Evolutionary conservation across 2,888 invertebrate species (phyloP).

Genomic region (Ptychoptera contaminata): DNA sequence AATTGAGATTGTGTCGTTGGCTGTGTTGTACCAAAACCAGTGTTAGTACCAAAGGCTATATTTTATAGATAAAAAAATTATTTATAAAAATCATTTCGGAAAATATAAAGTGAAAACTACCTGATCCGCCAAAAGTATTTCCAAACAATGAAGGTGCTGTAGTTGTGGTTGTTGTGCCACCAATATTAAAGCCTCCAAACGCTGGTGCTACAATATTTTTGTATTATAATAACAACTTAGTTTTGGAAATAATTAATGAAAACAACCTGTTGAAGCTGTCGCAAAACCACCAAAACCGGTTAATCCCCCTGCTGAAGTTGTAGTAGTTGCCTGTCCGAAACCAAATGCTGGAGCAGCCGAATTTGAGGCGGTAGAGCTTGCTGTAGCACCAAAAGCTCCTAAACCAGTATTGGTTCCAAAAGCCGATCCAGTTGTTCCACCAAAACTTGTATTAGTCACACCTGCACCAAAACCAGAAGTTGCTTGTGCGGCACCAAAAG

Average conservation of each 20-base stretch:
- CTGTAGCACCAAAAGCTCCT: slow-evolving; percentile 2
- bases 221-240: slow-evolving; percentile 34
- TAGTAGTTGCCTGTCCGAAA: slow-evolving; percentile 21
- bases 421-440: slow-evolving; percentile 13
- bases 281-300: slow-evolving; percentile 20
- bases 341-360: slow-evolving; percentile 31
- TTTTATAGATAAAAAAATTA: too few relatives aligned
- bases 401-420: slow-evolving; percentile 23
- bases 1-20: slow-evolving; percentile 7
- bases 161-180: slow-evolving; percentile 13
- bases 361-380: neutral
- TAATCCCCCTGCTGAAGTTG: slow-evolving; percentile 21
- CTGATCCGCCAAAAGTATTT: slow-evolving; percentile 24
- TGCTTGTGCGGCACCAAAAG: slow-evolving; percentile 11
- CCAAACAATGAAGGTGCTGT: slow-evolving; percentile 19
- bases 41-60: slow-evolving; percentile 3
- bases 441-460: slow-evolving; percentile 11
- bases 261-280: slow-evolving; percentile 9
- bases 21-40: slow-evolving; percentile 11
- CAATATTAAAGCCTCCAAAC: slow-evolving; percentile 14
- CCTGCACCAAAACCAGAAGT: slow-evolving; percentile 14
- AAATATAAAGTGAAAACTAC: slow-evolving; percentile 10
- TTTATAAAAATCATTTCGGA: too few relatives aligned
- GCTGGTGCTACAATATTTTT: slow-evolving; percentile 12
- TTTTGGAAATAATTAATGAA: slow-evolving; percentile 27